Evolutionary conservation across 2,888 invertebrate species (phyloP), one percentile per base, ranked within the genome.

Genomic region (Platycheirus albimanus): DNA sequence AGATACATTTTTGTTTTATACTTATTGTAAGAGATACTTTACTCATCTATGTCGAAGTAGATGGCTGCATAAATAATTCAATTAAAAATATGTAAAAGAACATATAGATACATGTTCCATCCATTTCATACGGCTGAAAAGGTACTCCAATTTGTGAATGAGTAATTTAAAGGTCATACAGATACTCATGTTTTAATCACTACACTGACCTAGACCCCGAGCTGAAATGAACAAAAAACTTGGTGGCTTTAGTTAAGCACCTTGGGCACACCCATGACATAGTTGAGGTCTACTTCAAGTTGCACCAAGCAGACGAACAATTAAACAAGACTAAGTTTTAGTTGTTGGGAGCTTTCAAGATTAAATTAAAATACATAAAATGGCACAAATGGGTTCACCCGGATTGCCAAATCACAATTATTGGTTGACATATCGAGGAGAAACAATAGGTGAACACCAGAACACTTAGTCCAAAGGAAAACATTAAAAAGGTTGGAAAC

Each of bases 41-140:
- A 56, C 13, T 36, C 38, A 36, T 58, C 24, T 24, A n/a, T n/a
- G n/a, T n/a, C n/a, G n/a, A n/a, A n/a, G 24, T 58, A 41, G 58
- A 58, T 58, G 41, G 8, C 15, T 30, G 17, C n/a, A 15, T 54
- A n/a, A 61, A 61, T 61, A 13, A 61, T 45, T 30, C 13, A 41
- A 13, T 41, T 41, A 24, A 24, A 24, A 13, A 56, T 43, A 43
- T n/a, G 28, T n/a, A 28, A 1, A 38, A 8, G 11, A 38, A 13
- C 6, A 54, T 5, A 7, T 1, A 19, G 8, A 33, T 6, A 8
- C 19, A 20, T 17, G 36, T 20, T 13, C 13, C 20, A 20, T 56
- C 38, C 20, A 56, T 38, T 38, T 56, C 3, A 24, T 5, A 24
- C 5, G 24, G 24, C 10, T 5, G n/a, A 7, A 6, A 6, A 1